Percentiles rank a stretch among this genome's conserved stretches.
These are phyloP conservation scores for Philopotamus ludificatus DNA, from an alignment of 1,140 invertebrate genomes.

Conservation along the genomic window DNA sequence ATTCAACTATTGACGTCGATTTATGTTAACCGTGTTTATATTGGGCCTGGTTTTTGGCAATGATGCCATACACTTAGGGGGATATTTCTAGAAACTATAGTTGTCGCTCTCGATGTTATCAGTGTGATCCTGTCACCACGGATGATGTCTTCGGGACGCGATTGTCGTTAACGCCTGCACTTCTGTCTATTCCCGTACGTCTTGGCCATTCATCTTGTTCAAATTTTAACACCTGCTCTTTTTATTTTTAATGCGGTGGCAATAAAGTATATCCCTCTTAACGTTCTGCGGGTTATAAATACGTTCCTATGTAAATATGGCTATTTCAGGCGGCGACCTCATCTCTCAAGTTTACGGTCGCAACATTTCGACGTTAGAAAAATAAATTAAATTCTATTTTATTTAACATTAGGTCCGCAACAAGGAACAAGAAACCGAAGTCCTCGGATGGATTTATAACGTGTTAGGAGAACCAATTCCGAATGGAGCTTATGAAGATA, in stretches of 20 bases:
- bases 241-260: too few relatives aligned
- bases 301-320: too few relatives aligned
- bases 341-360: too few relatives aligned
- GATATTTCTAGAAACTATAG: constrained; percentile 41
- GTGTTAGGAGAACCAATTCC: constrained; percentile 88
- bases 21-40: constrained; percentile 37
- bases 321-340: neutral
- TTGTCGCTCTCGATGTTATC: constrained; percentile 3
- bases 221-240: too few relatives aligned
- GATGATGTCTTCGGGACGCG: neutral
- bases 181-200: constrained; percentile 9
- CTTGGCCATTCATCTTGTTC: too few relatives aligned
- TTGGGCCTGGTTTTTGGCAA: constrained; percentile 36
- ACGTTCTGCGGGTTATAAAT: too few relatives aligned
- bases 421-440: constrained; percentile 88
- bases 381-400: too few relatives aligned
- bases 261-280: too few relatives aligned
- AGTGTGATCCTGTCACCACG: constrained; percentile 5
- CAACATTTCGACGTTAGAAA: constrained; percentile 1
- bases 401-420: constrained; percentile 78
- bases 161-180: constrained; percentile 6
- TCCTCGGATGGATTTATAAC: constrained; percentile 85
- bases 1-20: constrained; percentile 37
- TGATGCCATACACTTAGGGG: constrained; percentile 36
- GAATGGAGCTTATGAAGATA: constrained; percentile 82